Evolutionary conservation across 2,113 vertebrate genomes (phyloP).

Genomic region (Calidris pygmaea): DNA sequence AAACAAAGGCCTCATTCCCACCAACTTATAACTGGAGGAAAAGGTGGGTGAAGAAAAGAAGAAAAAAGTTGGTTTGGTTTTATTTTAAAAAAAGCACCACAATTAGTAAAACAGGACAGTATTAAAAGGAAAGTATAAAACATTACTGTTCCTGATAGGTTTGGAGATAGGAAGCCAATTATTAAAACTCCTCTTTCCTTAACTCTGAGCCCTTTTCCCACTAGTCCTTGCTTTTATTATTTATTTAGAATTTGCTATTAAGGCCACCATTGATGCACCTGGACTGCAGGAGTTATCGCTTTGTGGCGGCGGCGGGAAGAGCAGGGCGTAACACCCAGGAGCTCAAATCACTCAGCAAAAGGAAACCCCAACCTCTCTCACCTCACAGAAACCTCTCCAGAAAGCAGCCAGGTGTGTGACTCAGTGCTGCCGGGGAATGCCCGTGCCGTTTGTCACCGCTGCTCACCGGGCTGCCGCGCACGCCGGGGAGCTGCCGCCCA

Average conservation of each 20-base stretch:
- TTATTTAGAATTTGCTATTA: neutral
- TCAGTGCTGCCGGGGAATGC: accelerated
- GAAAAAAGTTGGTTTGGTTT: neutral
- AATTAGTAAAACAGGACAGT: neutral
- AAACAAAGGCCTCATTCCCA: neutral
- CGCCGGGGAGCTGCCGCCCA: neutral
- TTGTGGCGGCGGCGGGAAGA: accelerated
- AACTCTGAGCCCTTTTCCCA: neutral
- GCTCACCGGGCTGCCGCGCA: neutral
- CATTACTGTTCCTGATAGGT: neutral
- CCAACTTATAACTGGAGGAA: neutral
- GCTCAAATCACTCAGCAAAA: neutral
- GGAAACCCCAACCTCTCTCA: neutral
- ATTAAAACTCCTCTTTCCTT: neutral
- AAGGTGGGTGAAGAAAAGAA: neutral
- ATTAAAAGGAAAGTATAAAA: neutral
- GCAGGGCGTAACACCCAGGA: neutral
- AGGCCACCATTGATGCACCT: accelerated
- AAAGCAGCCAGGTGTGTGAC: neutral
- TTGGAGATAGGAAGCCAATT: neutral
- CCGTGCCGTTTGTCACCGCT: accelerated
- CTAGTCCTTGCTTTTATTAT: neutral
- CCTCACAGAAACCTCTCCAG: neutral
- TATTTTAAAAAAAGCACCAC: neutral
- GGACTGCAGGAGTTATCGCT: neutral